Evolutionary conservation across 1,140 invertebrate species (phyloP).

Genomic region (Eciton burchellii): DNA sequence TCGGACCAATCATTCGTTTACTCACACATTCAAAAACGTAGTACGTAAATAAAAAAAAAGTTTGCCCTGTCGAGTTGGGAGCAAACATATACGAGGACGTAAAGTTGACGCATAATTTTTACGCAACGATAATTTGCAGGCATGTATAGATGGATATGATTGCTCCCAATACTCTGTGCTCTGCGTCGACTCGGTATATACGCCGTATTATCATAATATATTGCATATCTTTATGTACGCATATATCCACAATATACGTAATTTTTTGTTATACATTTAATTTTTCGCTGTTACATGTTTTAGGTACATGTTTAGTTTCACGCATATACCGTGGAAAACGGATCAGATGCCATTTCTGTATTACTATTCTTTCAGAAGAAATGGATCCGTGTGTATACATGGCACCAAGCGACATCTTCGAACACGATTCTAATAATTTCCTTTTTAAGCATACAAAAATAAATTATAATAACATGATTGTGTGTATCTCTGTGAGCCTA

Average conservation of each 20-base stretch:
- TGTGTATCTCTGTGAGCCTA: slow-evolving; percentile 78
- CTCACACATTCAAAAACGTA: slow-evolving; percentile 41
- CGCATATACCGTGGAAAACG: slow-evolving; percentile 24
- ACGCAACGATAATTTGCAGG: background rate
- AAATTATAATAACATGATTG: slow-evolving; percentile 81
- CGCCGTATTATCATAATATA: slow-evolving; percentile 40
- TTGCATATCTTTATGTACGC: slow-evolving; percentile 18
- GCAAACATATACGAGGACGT: slow-evolving; percentile 52
- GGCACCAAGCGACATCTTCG: slow-evolving; percentile 69
- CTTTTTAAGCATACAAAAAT: slow-evolving; percentile 81
- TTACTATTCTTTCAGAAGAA: slow-evolving; percentile 53
- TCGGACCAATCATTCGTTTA: background rate
- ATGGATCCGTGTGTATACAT: slow-evolving; percentile 66
- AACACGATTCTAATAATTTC: slow-evolving; percentile 71
- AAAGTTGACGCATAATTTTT: background rate
- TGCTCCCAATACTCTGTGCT: slow-evolving; percentile 51
- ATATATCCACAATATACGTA: too few species aligned
- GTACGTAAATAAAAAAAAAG: slow-evolving; percentile 54
- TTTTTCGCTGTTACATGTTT: slow-evolving; percentile 65
- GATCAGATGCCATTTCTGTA: slow-evolving; percentile 63
- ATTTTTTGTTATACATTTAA: slow-evolving; percentile 1
- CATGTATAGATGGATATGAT: slow-evolving; percentile 5
- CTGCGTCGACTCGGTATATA: slow-evolving; percentile 32
- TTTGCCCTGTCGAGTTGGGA: slow-evolving; percentile 38
- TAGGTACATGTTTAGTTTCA: slow-evolving; percentile 60